Evolutionary conservation across 1,140 invertebrate genomes (phyloP), one percentile per base, ranked within the genome.

Genomic region (Drosophila saltans): DNA sequence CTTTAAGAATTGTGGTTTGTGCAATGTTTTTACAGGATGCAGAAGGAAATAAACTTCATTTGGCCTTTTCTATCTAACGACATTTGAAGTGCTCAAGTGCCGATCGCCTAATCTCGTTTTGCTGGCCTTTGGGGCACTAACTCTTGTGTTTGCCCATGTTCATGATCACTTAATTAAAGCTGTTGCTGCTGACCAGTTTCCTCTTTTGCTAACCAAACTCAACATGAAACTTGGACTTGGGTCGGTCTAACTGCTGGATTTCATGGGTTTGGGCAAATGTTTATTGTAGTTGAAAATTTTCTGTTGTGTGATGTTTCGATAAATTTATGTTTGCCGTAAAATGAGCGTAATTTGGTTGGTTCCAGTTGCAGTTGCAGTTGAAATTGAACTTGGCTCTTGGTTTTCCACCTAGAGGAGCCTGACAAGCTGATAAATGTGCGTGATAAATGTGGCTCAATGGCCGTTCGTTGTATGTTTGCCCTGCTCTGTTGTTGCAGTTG

Each of bases 141-240:
- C 45, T 52, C 45, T 78, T 75, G 75, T 86, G 69, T 85, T 85
- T 71, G 63, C 63, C 58, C 75, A 79, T 80, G 80, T 67, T 78
- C 83, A 88, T 88, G 84, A 88, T 88, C 84, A 89, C 84, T 88
- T 88, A 88, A 88, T 88, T 88, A 88, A 88, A 84, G 80, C 71
- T 76, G 72, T 56, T 40, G 16, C 16, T 40, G 21, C 45, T 52
- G 45, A 52, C 57, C 58, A 59, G 72, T 77, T 70, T 61, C 60
- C 56, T 61, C 41, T 26, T 40, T 21, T 40, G 30, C 33, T 36
- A 6, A 4, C 33, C 33, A 26, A 26, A 48, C 45, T 52, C 8
- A 43, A 43, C 41, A n/a, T 43, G 41, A n/a, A 43, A 26, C 45
- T 26, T 52, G 21, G 8, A 52, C 21, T 52, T 52, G 45, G 45